Base-by-base conservation (phyloP, 2,888 invertebrate species). In the Merodon equestris region DNA sequence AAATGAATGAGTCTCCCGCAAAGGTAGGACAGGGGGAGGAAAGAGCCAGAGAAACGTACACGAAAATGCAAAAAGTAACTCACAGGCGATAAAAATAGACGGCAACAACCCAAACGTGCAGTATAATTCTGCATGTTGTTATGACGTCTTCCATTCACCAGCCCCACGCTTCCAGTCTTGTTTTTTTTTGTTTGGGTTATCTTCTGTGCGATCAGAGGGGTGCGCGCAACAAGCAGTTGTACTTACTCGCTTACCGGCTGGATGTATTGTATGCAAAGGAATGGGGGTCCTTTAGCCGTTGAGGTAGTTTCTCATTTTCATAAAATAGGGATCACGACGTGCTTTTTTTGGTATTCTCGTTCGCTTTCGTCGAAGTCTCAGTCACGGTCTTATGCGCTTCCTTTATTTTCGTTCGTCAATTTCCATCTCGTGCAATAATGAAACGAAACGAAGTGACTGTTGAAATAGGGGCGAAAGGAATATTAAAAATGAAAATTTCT, bases 321-420 rank as follows among this genome's bases (percentile, higher is more conserved):
- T 79, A 68, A 79, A 79, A 74, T 63, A 73, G 58, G 79, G 63
- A 79, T 74, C n/a, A n/a, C n/a, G n/a, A n/a, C n/a, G n/a, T n/a
- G n/a, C 7, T 27, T 27, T 27, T 27, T 27, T 27, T 27, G 2
- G 2, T 27, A 7, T 27, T 50, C 47, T 57, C 61, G 1, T 45
- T 19, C 14, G 9, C 18, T 17, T 47, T 47, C 38, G n/a, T 58
- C 42, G 27, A 27, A 2, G 27, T 27, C 14, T 9, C 15, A 14
- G 34, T 42, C 15, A 18, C 36, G 34, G 10, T 66, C 56, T 61
- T 75, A 61, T 56, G 5, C 53, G 61, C 61, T 54, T 15, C 45
- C 61, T 44, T 14, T 14, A 60, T 71, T 60, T 36, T 61, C 61
- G 12, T 58, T 50, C 45, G 72, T 72, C 67, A 61, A 73, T 63